Percentiles rank a stretch among this genome's conserved stretches.
Evolutionary conservation across 2,797 vertebrate genomes (phyloP).

Genomic region (Phalanger gymnotis): DNA sequence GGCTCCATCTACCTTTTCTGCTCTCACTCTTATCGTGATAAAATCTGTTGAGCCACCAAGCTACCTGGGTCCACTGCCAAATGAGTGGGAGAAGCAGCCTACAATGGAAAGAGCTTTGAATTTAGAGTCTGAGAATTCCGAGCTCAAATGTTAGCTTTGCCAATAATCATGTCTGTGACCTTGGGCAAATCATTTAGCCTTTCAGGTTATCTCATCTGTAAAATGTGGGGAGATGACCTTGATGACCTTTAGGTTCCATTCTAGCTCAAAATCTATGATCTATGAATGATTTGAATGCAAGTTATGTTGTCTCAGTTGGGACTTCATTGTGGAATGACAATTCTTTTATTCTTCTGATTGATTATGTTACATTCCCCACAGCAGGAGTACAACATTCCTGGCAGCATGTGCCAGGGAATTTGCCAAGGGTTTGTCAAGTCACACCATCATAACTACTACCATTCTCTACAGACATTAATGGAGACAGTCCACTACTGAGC

Average conservation of each 20-base stretch:
- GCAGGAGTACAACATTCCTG: neutral
- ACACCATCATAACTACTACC: neutral
- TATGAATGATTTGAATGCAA: neutral
- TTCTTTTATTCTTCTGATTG: neutral
- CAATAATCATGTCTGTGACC: neutral
- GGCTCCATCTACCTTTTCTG: neutral
- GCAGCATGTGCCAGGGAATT: neutral
- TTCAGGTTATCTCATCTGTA: neutral
- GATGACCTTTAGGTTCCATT: neutral
- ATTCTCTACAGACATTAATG: neutral
- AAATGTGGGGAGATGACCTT: neutral
- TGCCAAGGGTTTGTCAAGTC: neutral
- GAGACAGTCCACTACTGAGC: neutral
- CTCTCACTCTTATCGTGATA: neutral
- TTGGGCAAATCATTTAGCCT: neutral
- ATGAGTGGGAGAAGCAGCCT: neutral
- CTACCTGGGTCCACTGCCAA: neutral
- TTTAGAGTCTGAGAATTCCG: neutral
- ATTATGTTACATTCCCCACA: neutral
- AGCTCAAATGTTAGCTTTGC: neutral
- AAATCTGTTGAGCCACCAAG: neutral
- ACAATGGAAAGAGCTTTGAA: neutral
- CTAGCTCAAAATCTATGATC: neutral
- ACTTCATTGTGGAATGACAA: neutral
- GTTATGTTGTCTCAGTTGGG: neutral